Percentiles rank a stretch among this genome's conserved stretches.
phyloP scores from a whole-genome alignment of 2,113 vertebrate genomes.

The Helogale parvula region DNA sequence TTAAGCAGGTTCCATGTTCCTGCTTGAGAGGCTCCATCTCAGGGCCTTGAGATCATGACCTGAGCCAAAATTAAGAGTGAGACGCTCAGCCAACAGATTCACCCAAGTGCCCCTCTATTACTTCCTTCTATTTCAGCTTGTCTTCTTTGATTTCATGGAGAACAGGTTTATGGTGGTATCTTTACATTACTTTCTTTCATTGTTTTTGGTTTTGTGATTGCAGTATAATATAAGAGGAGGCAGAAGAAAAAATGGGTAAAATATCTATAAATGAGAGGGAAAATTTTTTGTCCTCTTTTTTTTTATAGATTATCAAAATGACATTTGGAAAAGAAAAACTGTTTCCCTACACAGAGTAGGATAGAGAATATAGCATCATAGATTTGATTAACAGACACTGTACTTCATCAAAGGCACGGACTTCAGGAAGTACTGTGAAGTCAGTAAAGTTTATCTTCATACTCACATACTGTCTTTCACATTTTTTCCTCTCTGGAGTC shows the following conservation, averaged over 20 bases:
- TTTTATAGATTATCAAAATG: background rate
- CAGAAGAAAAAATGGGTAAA: constrained; percentile 11
- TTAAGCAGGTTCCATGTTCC: no score
- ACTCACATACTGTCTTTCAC: background rate
- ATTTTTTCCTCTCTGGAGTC: background rate
- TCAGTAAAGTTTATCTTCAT: background rate
- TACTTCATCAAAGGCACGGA: background rate
- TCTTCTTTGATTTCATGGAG: background rate
- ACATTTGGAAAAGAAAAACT: background rate
- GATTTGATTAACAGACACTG: background rate
- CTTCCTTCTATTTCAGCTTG: background rate
- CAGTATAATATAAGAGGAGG: background rate
- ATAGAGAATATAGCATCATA: background rate
- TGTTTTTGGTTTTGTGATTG: background rate
- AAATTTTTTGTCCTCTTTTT: background rate
- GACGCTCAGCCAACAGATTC: no score
- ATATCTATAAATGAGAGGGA: background rate
- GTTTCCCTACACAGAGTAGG: background rate
- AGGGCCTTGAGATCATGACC: no score
- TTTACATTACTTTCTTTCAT: background rate
- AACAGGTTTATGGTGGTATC: background rate
- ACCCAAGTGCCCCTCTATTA: background rate
- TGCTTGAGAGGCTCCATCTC: no score
- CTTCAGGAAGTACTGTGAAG: background rate
- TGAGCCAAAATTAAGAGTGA: no score